These are phyloP conservation scores for Phyllotreta cruciferae DNA, from an alignment of 2,888 invertebrate species.

Conservation along the genomic window DNA sequence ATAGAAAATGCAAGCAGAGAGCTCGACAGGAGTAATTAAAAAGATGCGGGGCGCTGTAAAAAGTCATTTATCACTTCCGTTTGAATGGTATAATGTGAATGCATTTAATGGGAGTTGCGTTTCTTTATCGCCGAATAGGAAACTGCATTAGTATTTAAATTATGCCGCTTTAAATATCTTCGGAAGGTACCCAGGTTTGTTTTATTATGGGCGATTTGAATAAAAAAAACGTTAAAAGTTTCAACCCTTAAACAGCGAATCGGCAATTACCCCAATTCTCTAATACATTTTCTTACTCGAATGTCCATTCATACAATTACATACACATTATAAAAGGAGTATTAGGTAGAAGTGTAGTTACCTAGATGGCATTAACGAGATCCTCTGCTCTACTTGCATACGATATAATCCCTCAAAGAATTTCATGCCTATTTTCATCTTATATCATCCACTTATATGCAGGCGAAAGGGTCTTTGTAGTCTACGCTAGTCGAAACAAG, in stretches of 20 bases:
- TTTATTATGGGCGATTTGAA: slow-evolving; percentile 41
- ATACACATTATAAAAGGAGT: no score
- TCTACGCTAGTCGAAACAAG: slow-evolving; percentile 8
- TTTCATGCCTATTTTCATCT: slow-evolving; percentile 56
- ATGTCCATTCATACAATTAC: no score
- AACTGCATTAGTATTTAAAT: slow-evolving; percentile 53
- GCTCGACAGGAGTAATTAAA: slow-evolving; percentile 45
- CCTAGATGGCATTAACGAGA: no score
- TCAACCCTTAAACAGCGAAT: slow-evolving; percentile 6
- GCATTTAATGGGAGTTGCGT: slow-evolving; percentile 47
- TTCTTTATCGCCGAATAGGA: slow-evolving; percentile 50
- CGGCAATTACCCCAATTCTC: background rate
- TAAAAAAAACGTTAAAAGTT: slow-evolving; percentile 31
- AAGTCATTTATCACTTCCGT: slow-evolving; percentile 49
- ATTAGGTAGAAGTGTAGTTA: no score
- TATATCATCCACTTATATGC: slow-evolving; percentile 51
- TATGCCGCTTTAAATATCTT: slow-evolving; percentile 52
- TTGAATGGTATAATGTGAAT: slow-evolving; percentile 46
- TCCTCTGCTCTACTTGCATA: background rate
- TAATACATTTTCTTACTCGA: no score
- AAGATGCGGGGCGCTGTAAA: slow-evolving; percentile 42
- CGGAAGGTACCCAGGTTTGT: slow-evolving; percentile 48
- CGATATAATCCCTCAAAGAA: slow-evolving; percentile 53
- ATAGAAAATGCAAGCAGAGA: slow-evolving; percentile 16
- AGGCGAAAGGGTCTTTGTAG: slow-evolving; percentile 46